Evolutionary conservation across 2,888 invertebrate genomes (phyloP).

Genomic region (Cephus pygmeus): DNA sequence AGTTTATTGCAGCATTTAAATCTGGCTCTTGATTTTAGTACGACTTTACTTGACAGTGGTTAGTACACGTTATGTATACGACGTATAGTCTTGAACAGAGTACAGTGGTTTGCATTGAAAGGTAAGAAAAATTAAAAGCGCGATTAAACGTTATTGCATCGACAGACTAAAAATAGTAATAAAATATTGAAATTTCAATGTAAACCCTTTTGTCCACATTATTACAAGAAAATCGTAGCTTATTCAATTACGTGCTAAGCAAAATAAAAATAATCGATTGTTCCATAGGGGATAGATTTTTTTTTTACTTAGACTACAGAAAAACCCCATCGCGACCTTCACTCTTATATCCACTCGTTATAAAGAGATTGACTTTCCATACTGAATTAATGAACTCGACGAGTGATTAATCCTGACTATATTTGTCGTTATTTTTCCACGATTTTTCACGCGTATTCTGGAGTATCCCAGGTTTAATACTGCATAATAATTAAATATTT

Average conservation of each 20-base stretch:
- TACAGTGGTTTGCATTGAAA: neutral
- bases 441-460: neutral
- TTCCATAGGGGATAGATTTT: neutral
- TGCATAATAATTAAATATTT: neutral
- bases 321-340: neutral
- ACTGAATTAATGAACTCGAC: neutral
- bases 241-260: neutral
- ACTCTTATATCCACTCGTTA: neutral
- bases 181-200: neutral
- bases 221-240: neutral
- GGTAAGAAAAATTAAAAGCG: neutral
- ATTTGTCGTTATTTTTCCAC: neutral
- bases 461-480: neutral
- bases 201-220: neutral
- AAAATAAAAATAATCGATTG: neutral
- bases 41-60: neutral
- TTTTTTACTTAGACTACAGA: neutral
- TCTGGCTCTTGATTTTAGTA: neutral
- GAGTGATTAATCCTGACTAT: neutral
- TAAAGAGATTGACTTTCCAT: neutral
- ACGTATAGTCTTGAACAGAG: neutral
- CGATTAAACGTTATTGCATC: neutral
- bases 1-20: constrained; percentile 1
- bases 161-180: neutral
- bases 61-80: neutral